Conservation (phyloP, 2,797 vertebrate species). For the Varecia variegata region DNA sequence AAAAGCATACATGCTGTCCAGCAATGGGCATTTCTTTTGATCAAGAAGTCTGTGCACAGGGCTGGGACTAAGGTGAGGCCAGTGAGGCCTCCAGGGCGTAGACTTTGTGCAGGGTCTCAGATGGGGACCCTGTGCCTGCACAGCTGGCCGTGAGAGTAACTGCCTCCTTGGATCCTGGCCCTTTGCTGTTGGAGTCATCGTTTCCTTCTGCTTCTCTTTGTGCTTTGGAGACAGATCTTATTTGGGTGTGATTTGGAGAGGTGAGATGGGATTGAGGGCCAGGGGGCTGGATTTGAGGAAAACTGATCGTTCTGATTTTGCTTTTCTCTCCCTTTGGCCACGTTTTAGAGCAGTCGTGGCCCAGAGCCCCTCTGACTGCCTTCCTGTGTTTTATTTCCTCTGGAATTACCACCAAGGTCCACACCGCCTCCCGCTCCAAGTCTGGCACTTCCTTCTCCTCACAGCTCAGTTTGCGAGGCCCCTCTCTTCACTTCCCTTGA, state of each 20-base stretch:
- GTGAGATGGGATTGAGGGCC: neutral
- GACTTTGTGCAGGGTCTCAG: neutral
- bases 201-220: neutral
- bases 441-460: neutral
- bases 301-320: neutral
- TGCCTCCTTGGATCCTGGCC: neutral
- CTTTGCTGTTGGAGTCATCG: neutral
- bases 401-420: neutral
- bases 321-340: neutral
- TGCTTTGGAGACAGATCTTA: neutral
- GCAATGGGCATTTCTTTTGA: neutral
- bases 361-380: neutral
- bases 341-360: neutral
- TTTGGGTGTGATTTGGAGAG: neutral
- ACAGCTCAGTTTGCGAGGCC: neutral
- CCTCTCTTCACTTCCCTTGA: neutral
- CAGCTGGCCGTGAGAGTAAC: rapidly evolving
- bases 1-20: neutral
- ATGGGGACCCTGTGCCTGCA: neutral
- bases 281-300: neutral
- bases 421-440: neutral
- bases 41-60: neutral
- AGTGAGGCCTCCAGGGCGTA: neutral
- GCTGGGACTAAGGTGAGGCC: neutral
- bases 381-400: neutral